A percentile compares a stretch with the other conserved stretches of the same genome.
phyloP scores from a whole-genome alignment of 2,113 vertebrate species.

The Pagrus major region DNA sequence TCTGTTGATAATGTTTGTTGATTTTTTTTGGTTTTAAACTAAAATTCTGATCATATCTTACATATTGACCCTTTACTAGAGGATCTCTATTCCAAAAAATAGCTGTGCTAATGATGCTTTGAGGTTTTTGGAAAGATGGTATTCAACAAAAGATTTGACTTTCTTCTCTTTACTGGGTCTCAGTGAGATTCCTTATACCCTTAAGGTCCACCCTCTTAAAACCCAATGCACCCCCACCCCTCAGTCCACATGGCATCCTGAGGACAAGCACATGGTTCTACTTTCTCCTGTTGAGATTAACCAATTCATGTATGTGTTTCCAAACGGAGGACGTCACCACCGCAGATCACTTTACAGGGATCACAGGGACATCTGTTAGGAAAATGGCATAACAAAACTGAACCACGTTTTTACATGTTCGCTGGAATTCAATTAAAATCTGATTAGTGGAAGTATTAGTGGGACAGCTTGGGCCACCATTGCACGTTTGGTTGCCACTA shows the following conservation, averaged over 20 bases:
- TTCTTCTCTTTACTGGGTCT: not conserved
- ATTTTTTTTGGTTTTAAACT: too few species aligned
- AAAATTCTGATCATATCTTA: too few species aligned
- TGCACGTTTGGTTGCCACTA: conserved; percentile 61
- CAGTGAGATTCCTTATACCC: conserved; percentile 17
- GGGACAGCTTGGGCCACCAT: conserved; percentile 53
- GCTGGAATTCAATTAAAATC: conserved; percentile 83
- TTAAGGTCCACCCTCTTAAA: conserved; percentile 17
- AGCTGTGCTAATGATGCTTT: conserved; percentile 1
- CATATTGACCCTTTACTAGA: too few species aligned
- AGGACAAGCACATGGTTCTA: conserved; percentile 78
- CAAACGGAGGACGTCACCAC: conserved; percentile 81
- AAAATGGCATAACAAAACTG: conserved; percentile 85
- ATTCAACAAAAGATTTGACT: not conserved
- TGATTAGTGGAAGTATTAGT: conserved; percentile 82
- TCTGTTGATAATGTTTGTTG: too few species aligned
- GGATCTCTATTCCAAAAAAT: not conserved
- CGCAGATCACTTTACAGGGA: conserved; percentile 85
- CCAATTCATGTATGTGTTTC: conserved; percentile 75
- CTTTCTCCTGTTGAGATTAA: conserved; percentile 78
- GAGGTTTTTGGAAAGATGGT: conserved; percentile 22
- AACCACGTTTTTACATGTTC: conserved; percentile 86
- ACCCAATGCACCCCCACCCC: not conserved
- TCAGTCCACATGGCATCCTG: conserved; percentile 55
- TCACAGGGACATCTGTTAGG: conserved; percentile 87